A percentile compares a stretch with the other conserved stretches of the same genome.
Conservation (phyloP, 2,113 vertebrate genomes). For the Lathamus discolor region DNA sequence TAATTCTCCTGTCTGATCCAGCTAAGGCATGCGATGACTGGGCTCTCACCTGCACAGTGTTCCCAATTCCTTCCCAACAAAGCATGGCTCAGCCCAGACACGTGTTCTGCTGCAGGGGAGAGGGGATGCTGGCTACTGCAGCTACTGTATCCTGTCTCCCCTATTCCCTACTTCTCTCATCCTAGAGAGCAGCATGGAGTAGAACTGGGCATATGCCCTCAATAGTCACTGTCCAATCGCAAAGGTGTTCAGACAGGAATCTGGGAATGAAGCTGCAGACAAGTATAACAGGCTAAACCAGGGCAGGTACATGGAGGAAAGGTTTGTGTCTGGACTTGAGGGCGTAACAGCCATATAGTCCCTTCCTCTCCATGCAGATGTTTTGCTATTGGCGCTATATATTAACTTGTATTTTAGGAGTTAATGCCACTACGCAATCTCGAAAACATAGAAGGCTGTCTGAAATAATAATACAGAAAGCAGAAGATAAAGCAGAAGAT, state of each 20-base stretch:
- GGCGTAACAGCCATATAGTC: neutral
- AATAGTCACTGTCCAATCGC: neutral
- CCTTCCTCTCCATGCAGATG: neutral
- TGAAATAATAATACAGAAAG: neutral
- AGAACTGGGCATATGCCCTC: neutral
- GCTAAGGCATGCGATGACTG: neutral
- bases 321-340: neutral
- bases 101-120: accelerated
- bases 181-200: neutral
- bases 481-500: neutral
- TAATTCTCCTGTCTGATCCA: accelerated
- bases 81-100: neutral
- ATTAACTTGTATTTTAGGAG: neutral
- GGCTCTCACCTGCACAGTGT: neutral
- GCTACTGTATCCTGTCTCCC: neutral
- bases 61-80: neutral
- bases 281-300: neutral
- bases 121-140: neutral
- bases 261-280: accelerated
- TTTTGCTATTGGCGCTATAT: neutral
- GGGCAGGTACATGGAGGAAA: accelerated
- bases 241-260: neutral
- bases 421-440: neutral
- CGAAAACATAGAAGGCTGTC: neutral
- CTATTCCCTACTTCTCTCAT: neutral